Evolutionary conservation across 2,888 invertebrate species (phyloP).

Genomic region (Drosophila mettleri): DNA sequence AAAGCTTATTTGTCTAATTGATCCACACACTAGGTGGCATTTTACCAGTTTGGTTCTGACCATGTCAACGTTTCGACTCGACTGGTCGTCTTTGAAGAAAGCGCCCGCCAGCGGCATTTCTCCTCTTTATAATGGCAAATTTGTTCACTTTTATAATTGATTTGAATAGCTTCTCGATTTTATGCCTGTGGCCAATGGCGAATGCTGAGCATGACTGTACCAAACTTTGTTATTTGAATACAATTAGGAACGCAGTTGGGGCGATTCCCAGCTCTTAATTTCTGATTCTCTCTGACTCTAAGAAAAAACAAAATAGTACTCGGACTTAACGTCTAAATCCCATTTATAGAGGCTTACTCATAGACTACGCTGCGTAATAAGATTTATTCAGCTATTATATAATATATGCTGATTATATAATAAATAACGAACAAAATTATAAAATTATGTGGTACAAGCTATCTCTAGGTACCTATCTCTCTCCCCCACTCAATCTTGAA

Average conservation of each 20-base stretch:
- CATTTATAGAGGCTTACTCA: neutral
- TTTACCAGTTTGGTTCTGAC: constrained; percentile 26
- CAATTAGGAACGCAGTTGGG: constrained; percentile 25
- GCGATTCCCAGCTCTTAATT: constrained; percentile 22
- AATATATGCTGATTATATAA: neutral
- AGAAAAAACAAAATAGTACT: too few species aligned
- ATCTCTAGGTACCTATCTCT: too few species aligned
- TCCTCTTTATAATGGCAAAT: constrained; percentile 48
- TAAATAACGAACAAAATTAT: too few species aligned
- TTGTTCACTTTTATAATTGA: constrained; percentile 39
- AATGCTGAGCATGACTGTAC: constrained; percentile 21
- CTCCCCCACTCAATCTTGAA: too few species aligned
- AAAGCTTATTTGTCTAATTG: neutral
- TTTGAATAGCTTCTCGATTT: constrained; percentile 29
- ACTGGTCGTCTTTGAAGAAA: neutral
- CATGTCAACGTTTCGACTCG: constrained; percentile 25
- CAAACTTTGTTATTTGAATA: constrained; percentile 3
- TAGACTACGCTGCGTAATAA: neutral
- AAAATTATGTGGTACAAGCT: too few species aligned
- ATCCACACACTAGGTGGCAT: too few species aligned
- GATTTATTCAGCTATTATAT: neutral
- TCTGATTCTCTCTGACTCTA: constrained; percentile 15
- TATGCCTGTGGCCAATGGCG: constrained; percentile 26
- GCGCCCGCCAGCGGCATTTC: constrained; percentile 18
- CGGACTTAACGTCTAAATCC: neutral